Evolutionary conservation across 2,888 invertebrate genomes (phyloP).

Genomic region (Agriopis marginaria): DNA sequence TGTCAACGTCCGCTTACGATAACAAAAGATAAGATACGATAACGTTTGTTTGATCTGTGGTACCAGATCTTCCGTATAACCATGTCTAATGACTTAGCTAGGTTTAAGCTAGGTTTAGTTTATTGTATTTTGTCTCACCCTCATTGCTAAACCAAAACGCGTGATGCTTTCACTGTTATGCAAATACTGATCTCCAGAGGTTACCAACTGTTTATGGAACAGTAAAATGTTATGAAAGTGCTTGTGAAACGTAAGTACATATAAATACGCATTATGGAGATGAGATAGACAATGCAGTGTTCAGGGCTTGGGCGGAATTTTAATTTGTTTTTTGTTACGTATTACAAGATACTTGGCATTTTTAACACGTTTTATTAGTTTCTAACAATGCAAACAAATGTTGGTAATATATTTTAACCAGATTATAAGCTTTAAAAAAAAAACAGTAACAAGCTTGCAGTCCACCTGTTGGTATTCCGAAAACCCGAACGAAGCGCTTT

Average conservation of each 20-base stretch:
- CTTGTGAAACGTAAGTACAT: constrained; percentile 26
- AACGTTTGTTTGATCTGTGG: too few species aligned
- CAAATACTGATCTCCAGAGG: constrained; percentile 52
- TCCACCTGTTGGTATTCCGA: too few species aligned
- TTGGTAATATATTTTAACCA: too few species aligned
- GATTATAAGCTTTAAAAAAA: too few species aligned
- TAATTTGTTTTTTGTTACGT: constrained; percentile 7
- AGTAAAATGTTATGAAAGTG: constrained; percentile 49
- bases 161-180: constrained; percentile 51
- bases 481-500: too few species aligned
- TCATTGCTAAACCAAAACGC: constrained; percentile 40
- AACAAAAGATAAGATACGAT: too few species aligned
- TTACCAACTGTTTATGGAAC: constrained; percentile 43
- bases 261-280: constrained; percentile 30
- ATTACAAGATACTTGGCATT: not conserved
- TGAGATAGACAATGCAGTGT: constrained; percentile 31
- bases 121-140: not conserved
- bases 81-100: not conserved
- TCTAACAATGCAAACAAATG: too few species aligned
- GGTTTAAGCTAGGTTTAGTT: not conserved
- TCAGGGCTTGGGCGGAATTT: constrained; percentile 20
- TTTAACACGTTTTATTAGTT: not conserved
- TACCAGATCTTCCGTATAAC: not conserved
- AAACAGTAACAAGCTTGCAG: too few species aligned
- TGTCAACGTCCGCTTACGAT: too few species aligned